Base-by-base conservation (phyloP, 2,888 invertebrate genomes). In the Drosophila villosipedis region DNA sequence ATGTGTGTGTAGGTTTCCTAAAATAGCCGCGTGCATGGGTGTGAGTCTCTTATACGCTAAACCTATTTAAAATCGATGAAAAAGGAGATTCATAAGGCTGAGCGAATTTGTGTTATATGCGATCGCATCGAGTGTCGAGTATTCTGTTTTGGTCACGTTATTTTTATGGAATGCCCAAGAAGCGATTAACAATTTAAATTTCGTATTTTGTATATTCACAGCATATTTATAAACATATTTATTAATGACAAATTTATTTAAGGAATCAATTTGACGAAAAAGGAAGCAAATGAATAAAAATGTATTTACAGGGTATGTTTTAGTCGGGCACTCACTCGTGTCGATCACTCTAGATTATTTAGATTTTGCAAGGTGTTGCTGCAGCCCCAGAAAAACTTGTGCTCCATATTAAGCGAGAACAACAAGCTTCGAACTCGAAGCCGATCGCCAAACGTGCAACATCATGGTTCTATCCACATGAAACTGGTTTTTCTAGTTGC, bases 401-500 rank as follows among this genome's bases (percentile, higher is more conserved):
- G 89, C 68, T 82, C 90, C 84, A 87, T 73, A 84, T 84, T 52
- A 68, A 76, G 71, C 64, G 39, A 16, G 58, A 60, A 71, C 66
- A 58, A 55, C 47, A 47, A 25, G 59, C 68, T 81, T 25, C 65
- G 71, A 75, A 55, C 66, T 70, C 59, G 47, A 50, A 65, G 72
- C 68, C 69, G 62, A 63, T 55, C 57, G 39, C 39, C 64, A 63
- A 76, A 37, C 68, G 79, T 86, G 89, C 89, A 90, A 78, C 87
- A 82, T 78, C 78, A 82, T 87, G 75, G 80, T 90, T 87, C 86
- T 87, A 91, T 4, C 28, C 75, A 75, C 58, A 67, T 49, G 35
- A 78, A 91, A 87, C 86, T 71, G 86, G 86, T 86, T 86, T 78
- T 77, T 80, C 70, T 61, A 78, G 67, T 69, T 89, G 25, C 31